Evolutionary conservation across 2,888 invertebrate species (phyloP), one percentile per base, ranked within the genome.

Genomic region (Siphlonurus alternatus): DNA sequence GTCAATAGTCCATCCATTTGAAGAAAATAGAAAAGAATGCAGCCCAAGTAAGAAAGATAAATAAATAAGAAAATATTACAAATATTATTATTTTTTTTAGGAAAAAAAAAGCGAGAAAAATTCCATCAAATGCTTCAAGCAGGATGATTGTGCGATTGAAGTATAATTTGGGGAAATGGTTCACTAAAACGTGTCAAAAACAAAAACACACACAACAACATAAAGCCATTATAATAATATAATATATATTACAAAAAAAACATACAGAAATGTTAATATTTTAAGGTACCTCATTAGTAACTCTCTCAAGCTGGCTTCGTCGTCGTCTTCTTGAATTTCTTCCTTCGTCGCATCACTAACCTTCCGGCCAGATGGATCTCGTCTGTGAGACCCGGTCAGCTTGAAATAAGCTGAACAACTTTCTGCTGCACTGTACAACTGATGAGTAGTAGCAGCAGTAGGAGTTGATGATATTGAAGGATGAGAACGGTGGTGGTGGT

Each of bases 221-320:
- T 61, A 2, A 20, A 20, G 22, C 19, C 7, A 10, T 59, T 59
- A 10, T 59, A 10, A 19, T 19, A 59, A 19, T 23, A 7, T 1
- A 51, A 20, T 10, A 3, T 51, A 2, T 20, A n/a, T n/a, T 3
- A 53, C 7, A 62, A 53, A 22, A 62, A 62, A 2, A 22, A 62
- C 5, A 10, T 22, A 59, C n/a, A 59, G n/a, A 59, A 59, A 59
- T 59, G 19, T 15, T 59, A 59, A 10, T 59, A 22, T 20, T 59
- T 20, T 22, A 18, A 15, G 19, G n/a, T 87, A 88, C 91, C 91
- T 91, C 87, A 91, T 87, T 81, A 92, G 89, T 83, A 92, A 86
- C 86, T 91, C 89, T 84, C 90, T 89, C 82, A 92, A 87, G 83
- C 90, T 91, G 79, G 89, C 88, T 83, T 92, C 91, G 85, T 92